These are phyloP conservation scores for Tetragnatha montana DNA, from an alignment of 2,888 invertebrate genomes.

Conservation along the genomic window DNA sequence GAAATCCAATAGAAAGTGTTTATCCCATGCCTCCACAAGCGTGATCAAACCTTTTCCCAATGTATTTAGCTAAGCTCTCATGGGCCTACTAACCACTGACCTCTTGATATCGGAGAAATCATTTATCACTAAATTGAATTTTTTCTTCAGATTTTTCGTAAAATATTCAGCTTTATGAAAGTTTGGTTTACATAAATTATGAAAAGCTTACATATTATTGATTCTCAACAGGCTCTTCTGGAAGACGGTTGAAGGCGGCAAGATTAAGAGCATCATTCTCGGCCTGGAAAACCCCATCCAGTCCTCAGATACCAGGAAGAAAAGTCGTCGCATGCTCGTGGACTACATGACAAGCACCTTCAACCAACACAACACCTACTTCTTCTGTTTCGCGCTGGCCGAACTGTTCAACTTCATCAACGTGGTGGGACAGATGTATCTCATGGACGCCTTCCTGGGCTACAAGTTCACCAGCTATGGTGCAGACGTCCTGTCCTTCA, in stretches of 20 bases:
- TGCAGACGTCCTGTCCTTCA: constrained; percentile 82
- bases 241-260: constrained; percentile 89
- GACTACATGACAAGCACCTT: constrained; percentile 72
- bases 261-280: constrained; percentile 84
- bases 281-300: constrained; percentile 87
- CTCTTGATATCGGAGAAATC: no score
- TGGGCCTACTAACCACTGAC: no score
- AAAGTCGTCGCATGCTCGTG: constrained; percentile 78
- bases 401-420: constrained; percentile 90
- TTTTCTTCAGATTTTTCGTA: no score
- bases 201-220: no score
- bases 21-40: no score
- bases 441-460: constrained; percentile 88
- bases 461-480: constrained; percentile 87
- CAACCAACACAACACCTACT: constrained; percentile 89
- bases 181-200: no score
- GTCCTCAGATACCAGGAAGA: constrained; percentile 86
- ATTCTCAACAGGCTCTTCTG: constrained; percentile 81
- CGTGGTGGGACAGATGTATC: constrained; percentile 88
- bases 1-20: no score
- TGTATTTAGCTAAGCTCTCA: no score
- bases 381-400: constrained; percentile 89
- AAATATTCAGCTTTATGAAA: no score
- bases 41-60: no score
- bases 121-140: no score